Base-by-base conservation (phyloP, 1,140 invertebrate species). In the Trichonephila inaurata region DNA sequence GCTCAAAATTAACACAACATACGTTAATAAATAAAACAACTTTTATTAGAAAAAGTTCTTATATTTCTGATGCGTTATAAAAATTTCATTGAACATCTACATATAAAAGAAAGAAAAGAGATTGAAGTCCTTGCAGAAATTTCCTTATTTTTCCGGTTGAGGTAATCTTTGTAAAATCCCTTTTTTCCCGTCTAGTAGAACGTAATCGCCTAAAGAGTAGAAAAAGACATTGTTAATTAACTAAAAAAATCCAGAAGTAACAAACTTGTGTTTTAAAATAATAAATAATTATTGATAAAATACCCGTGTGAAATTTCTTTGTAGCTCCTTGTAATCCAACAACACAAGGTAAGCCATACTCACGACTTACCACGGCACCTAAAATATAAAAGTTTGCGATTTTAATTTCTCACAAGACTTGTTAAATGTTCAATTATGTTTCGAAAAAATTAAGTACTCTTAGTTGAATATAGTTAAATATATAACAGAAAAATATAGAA, bases 341-440 rank as follows among this genome's bases (percentile, higher is more conserved):
- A 60, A 98, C 96, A 95, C 98, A 98, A 0, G 98, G 98, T 40
- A 98, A 95, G 0, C 98, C 98, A 95, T 98, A 98, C 96, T 98
- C 98, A 94, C 98, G 96, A 2, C 98, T 98, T n/a, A 98, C 97
- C 0, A 98, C 98, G 88, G 98, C 98, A 83, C 98, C 97, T 98
- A 95, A 72, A 77, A 91, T 8, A 28, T 60, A 28, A 81, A 91
- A 24, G 5, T 44, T 51, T 10, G 51, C 10, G 7, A 12, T 10
- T 10, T 51, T 5, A 51, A 10, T 12, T 7, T 10, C 51, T 10
- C 10, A 51, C 0, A 12, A 51, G 1, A 51, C 1, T 51, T 51
- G 0, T 51, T 51, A 51, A 51, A 10, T 10, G 51, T 51, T 51
- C 51, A 51, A 51, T 51, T 51, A 10, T 12, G 51, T 51, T 51